Conservation (phyloP, 2,888 invertebrate species). For the Sicus ferrugineus region DNA sequence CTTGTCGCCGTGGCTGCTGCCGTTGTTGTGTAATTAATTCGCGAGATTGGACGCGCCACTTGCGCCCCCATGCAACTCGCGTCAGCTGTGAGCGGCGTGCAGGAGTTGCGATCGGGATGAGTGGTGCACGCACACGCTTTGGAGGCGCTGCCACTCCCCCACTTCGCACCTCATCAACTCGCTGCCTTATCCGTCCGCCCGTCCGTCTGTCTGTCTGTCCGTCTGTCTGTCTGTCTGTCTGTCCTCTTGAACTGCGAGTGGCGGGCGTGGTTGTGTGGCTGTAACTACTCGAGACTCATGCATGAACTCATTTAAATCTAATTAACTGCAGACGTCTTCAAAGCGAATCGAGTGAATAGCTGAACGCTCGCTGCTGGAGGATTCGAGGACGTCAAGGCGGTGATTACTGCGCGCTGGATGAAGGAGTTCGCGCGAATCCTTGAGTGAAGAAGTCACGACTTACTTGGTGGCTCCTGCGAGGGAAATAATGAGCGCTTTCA, state of each 20-base stretch:
- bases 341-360: neutral
- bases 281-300: neutral
- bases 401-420: too few relatives aligned
- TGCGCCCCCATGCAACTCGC: neutral
- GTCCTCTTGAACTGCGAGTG: neutral
- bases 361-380: neutral
- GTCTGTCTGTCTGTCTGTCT: neutral
- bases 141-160: neutral
- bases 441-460: too few relatives aligned
- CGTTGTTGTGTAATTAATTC: slow-evolving; percentile 14
- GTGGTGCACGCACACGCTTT: neutral
- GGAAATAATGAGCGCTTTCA: too few relatives aligned
- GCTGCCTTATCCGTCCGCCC: neutral
- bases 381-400: neutral
- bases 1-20: neutral
- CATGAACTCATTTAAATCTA: neutral
- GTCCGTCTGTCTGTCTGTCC: neutral
- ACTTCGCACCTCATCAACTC: neutral
- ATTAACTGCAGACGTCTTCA: neutral
- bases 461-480: too few relatives aligned
- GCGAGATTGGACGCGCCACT: slow-evolving; percentile 10
- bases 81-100: neutral
- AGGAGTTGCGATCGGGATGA: neutral
- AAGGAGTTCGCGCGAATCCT: too few relatives aligned
- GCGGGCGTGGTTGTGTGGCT: neutral